Conservation (phyloP, 2,888 invertebrate species). For the Amaurobius ferox region DNA sequence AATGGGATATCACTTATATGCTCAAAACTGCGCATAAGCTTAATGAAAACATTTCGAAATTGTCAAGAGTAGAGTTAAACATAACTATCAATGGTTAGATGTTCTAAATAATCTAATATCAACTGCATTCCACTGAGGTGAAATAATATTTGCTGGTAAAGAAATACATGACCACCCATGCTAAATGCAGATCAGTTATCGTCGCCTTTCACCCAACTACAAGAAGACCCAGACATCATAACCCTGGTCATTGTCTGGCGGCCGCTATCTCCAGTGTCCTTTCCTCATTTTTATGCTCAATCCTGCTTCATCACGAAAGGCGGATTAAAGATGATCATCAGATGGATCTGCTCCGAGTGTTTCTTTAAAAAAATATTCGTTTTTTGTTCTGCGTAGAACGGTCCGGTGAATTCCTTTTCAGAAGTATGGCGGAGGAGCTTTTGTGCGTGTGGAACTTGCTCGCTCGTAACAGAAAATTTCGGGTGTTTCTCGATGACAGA, state of each 20-base stretch:
- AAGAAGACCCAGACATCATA: background rate
- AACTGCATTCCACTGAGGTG: no score
- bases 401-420: constrained; percentile 21
- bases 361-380: constrained; percentile 9
- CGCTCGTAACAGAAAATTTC: no score
- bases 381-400: constrained; percentile 5
- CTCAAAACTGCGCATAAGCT: no score
- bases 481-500: background rate
- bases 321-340: constrained; percentile 50
- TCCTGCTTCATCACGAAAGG: constrained; percentile 25
- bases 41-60: no score
- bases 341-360: constrained; percentile 39
- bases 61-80: no score
- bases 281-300: background rate
- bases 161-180: no score
- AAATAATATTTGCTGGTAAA: no score
- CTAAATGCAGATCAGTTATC: no score
- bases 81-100: no score
- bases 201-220: no score
- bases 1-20: no score
- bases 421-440: background rate
- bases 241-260: constrained; percentile 1
- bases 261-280: background rate
- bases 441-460: background rate
- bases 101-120: no score